These are phyloP conservation scores for Aphaenogaster ashmeadi DNA, from an alignment of 1,140 invertebrate genomes.

Conservation along the genomic window DNA sequence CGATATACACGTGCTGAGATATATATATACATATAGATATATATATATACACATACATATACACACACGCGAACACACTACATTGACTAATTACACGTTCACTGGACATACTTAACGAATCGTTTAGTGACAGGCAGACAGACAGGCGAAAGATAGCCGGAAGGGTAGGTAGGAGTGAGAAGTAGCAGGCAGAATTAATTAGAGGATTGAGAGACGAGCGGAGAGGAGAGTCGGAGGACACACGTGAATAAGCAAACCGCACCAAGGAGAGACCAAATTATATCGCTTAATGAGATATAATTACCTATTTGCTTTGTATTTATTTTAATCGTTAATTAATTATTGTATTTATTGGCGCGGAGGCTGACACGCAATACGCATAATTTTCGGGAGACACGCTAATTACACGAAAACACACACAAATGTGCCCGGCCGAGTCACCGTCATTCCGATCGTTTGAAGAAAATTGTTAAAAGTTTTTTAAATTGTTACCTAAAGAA, in stretches of 20 bases:
- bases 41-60: conserved; percentile 13
- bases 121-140: conserved; percentile 59
- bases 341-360: conserved; percentile 81
- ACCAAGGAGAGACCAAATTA: conserved; percentile 86
- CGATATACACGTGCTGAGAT: conserved; percentile 23
- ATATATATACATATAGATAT: conserved; percentile 16
- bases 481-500: conserved; percentile 1
- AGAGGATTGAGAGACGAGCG: conserved; percentile 28
- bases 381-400: conserved; percentile 25
- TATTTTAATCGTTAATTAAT: conserved; percentile 80
- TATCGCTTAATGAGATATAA: conserved; percentile 80
- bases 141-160: conserved; percentile 25
- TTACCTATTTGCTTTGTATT: conserved; percentile 79
- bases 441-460: background rate
- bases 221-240: conserved; percentile 40
- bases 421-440: conserved; percentile 43
- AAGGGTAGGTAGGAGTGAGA: conserved; percentile 18
- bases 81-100: conserved; percentile 49
- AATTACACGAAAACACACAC: background rate
- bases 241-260: conserved; percentile 78
- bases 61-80: conserved; percentile 30
- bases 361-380: conserved; percentile 66
- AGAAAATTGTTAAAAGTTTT: background rate
- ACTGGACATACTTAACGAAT: conserved; percentile 38
- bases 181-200: conserved; percentile 15